phyloP scores from a whole-genome alignment of 2,797 vertebrate species.

The Lacerta bilineata region DNA sequence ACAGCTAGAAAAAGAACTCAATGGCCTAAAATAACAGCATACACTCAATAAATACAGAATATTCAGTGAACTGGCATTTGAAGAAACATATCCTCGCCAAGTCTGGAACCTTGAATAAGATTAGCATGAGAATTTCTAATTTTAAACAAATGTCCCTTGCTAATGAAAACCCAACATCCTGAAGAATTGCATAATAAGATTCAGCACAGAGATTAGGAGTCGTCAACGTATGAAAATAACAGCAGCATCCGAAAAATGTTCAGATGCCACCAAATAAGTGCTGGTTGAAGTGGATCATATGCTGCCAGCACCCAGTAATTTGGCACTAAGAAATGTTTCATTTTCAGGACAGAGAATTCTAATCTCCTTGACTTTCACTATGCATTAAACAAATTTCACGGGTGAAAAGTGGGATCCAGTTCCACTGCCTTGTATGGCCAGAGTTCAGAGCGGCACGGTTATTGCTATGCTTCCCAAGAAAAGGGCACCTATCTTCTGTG shows the following conservation, averaged over 20 bases:
- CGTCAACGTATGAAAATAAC: conserved; percentile 34
- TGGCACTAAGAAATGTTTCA: neutral
- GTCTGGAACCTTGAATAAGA: conserved; percentile 35
- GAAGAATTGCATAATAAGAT: conserved; percentile 33
- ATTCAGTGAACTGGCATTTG: neutral
- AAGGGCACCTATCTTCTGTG: neutral
- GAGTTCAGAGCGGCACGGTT: neutral
- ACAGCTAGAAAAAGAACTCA: conserved; percentile 30
- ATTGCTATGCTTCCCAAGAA: neutral
- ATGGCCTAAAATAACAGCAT: conserved; percentile 17
- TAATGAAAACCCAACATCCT: conserved; percentile 39
- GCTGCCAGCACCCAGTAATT: neutral
- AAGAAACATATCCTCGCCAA: conserved; percentile 25
- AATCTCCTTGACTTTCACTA: neutral
- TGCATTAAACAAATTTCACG: neutral
- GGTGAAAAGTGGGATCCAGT: neutral
- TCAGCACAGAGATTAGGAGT: neutral
- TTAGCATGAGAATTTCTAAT: conserved; percentile 39
- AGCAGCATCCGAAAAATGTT: conserved; percentile 7
- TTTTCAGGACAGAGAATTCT: neutral
- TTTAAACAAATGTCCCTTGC: conserved; percentile 37
- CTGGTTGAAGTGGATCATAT: conserved; percentile 29
- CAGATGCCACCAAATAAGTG: conserved; percentile 10
- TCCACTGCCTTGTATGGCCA: neutral
- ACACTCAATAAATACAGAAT: conserved; percentile 14